Base-by-base conservation (phyloP, 2,113 vertebrate genomes). In the Phoenicopterus ruber region DNA sequence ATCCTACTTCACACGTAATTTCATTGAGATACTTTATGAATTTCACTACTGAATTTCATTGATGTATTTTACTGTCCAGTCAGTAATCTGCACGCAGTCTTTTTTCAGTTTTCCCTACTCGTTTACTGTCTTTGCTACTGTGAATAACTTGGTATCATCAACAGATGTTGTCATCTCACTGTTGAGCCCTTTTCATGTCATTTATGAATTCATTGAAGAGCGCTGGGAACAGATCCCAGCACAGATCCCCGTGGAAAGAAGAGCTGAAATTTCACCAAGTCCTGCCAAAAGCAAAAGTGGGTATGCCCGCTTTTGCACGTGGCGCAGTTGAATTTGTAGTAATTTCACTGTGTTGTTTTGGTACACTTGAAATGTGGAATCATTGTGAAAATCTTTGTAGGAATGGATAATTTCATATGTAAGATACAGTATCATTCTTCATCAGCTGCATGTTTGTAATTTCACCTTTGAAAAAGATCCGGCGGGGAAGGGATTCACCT, bases 221-320 rank as follows among this genome's bases (percentile, higher is more conserved):
- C 32, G 50, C 78, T 94, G 94, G 96, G 90, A 96, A 62, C 94
- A 49, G 88, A 93, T 96, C 91, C 93, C 93, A 95, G 91, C 74
- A 32, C n/a, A 63, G 57, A 88, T 94, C 92, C 38, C 59, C 2
- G 6, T 86, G 54, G 82, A 77, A 86, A 52, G 89, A 94, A 69
- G 72, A 76, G 61, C 63, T 94, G 82, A 88, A 82, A 78, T 42
- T 20, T 67, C 50, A 88, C 76, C 46, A 29, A 82, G 40, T 61
- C 70, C 40, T 94, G 90, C 82, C 90, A 93, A 31, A 57, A 69
- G 67, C 67, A 72, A 11, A 46, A 63, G 55, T 47, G 86, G 61
- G 24, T 67, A n/a, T 72, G 62, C 82, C 70, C 4, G 2, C 49
- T 85, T 49, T 2, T 59, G 31, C 71, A 46, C 1, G 8, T 57